These are phyloP conservation scores for Karalla daura DNA, from an alignment of 2,797 vertebrate genomes.

Conservation along the genomic window DNA sequence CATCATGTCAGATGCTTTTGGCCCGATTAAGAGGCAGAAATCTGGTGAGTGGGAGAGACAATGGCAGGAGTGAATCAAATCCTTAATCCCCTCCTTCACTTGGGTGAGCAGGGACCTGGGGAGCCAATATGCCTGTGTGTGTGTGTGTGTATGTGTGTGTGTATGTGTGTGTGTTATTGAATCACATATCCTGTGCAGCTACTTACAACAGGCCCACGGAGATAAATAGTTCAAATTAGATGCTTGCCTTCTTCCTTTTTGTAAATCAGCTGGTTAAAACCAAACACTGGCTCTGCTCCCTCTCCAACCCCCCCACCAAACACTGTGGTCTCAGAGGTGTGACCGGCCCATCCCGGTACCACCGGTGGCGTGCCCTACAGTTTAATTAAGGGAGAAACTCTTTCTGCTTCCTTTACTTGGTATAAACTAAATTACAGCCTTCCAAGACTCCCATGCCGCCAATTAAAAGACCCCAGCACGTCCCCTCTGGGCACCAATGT, in stretches of 20 bases:
- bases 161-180: slow-evolving; percentile 21
- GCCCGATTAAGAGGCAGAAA: slow-evolving; percentile 63
- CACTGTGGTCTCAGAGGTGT: slow-evolving; percentile 27
- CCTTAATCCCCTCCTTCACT: slow-evolving; percentile 75
- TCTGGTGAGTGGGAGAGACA: slow-evolving; percentile 70
- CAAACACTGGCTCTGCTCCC: slow-evolving; percentile 22
- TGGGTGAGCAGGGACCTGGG: slow-evolving; percentile 54
- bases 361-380: slow-evolving; percentile 26
- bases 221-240: slow-evolving; percentile 74
- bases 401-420: slow-evolving; percentile 29
- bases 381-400: slow-evolving; percentile 10
- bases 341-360: slow-evolving; percentile 16
- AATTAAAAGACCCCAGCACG: slow-evolving; percentile 54
- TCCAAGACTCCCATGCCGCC: slow-evolving; percentile 25
- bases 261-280: slow-evolving; percentile 43
- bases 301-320: slow-evolving; percentile 22
- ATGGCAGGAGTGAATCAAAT: slow-evolving; percentile 77
- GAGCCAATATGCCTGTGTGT: slow-evolving; percentile 26
- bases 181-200: slow-evolving; percentile 50
- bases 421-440: slow-evolving; percentile 40
- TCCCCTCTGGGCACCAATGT: slow-evolving; percentile 36
- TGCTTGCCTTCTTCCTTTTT: slow-evolving; percentile 43
- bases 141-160: slow-evolving; percentile 19
- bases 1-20: slow-evolving; percentile 61
- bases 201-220: slow-evolving; percentile 55